A percentile compares a stretch with the other conserved stretches of the same genome.
Evolutionary conservation across 1,140 invertebrate genomes (phyloP).

Genomic region (honey bee (Apis mellifera)): Amel_HAv3.1 CM009933.2:5801501-5802000

Average conservation of each 20-base stretch:
- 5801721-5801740: neutral
- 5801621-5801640: constrained; percentile 58
- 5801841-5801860: too few relatives aligned
- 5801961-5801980: too few relatives aligned
- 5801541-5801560: constrained; percentile 32
- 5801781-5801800: neutral
- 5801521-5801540: constrained; percentile 59
- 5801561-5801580: neutral
- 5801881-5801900: too few relatives aligned
- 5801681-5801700: constrained; percentile 13
- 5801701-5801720: constrained; percentile 12
- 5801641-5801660: constrained; percentile 29
- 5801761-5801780: neutral
- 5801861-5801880: too few relatives aligned
- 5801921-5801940: too few relatives aligned
- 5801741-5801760: neutral
- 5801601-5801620: constrained; percentile 55
- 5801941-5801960: too few relatives aligned
- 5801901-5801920: too few relatives aligned
- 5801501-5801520: constrained; percentile 48
- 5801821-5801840: neutral
- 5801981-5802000: too few relatives aligned
- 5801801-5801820: neutral
- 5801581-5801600: constrained; percentile 41
- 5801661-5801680: constrained; percentile 46